Conservation (phyloP, 2,797 vertebrate genomes). For the Tauraco hartlaubi region DNA sequence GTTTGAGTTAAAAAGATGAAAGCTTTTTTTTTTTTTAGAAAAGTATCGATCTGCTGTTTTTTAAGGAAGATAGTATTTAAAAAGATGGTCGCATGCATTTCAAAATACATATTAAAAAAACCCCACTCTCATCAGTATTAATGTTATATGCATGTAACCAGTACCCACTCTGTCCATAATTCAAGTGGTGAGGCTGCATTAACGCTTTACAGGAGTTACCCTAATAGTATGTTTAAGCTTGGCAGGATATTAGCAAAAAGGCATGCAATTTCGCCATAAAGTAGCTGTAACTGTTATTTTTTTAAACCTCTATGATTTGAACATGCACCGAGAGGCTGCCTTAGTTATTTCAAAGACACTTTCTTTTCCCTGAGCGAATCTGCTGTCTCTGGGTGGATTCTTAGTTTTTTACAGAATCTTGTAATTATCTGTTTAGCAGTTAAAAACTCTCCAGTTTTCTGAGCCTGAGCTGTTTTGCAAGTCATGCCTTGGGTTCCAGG, state of each 20-base stretch:
- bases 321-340: not conserved
- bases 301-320: not conserved
- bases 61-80: not conserved
- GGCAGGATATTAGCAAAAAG: not conserved
- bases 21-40: not conserved
- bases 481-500: fast-evolving
- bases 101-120: not conserved
- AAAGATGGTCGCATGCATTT: not conserved
- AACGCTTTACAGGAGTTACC: not conserved
- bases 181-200: not conserved
- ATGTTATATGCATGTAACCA: not conserved
- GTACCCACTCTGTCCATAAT: not conserved
- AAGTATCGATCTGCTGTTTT: not conserved
- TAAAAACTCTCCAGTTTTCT: not conserved
- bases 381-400: not conserved
- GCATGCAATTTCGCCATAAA: not conserved
- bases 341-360: not conserved
- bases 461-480: not conserved
- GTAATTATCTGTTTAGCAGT: not conserved
- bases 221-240: not conserved
- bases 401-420: not conserved
- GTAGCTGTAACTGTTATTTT: not conserved
- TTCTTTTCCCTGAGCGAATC: not conserved
- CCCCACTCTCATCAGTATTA: not conserved
- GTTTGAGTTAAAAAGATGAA: not conserved